Percentiles rank a stretch among this genome's conserved stretches.
These are phyloP conservation scores for Polia nebulosa DNA, from an alignment of 2,888 invertebrate species.

Conservation along the genomic window DNA sequence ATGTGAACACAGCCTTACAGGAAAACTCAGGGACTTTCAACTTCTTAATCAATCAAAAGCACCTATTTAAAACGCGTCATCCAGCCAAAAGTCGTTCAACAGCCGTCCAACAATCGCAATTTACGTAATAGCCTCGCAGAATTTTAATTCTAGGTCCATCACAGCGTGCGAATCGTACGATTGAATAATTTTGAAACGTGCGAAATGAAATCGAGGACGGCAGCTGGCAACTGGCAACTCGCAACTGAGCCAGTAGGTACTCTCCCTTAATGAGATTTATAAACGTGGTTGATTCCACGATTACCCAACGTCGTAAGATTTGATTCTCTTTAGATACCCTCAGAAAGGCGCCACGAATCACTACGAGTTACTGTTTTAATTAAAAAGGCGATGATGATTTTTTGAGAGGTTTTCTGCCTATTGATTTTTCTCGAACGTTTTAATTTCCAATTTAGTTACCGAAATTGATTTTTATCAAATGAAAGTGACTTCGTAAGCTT, in stretches of 20 bases:
- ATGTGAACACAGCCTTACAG: neutral
- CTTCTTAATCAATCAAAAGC: conserved; percentile 60
- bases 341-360: conserved; percentile 69
- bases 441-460: conserved; percentile 14
- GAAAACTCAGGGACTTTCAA: conserved; percentile 34
- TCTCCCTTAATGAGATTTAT: conserved; percentile 83
- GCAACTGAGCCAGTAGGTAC: conserved; percentile 71
- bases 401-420: conserved; percentile 8
- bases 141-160: conserved; percentile 61
- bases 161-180: conserved; percentile 56
- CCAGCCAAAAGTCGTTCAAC: conserved; percentile 52
- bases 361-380: conserved; percentile 68
- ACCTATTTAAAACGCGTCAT: conserved; percentile 48
- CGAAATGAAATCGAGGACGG: conserved; percentile 75
- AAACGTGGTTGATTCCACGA: conserved; percentile 81
- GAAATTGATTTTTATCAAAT: conserved; percentile 35
- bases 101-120: conserved; percentile 55
- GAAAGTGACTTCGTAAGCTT: neutral
- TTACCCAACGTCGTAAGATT: conserved; percentile 78
- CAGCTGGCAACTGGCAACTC: conserved; percentile 66
- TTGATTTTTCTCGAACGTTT: conserved; percentile 17
- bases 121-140: conserved; percentile 60
- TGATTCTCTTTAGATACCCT: conserved; percentile 80
- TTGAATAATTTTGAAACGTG: conserved; percentile 81
- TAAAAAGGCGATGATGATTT: conserved; percentile 62